phyloP scores from a whole-genome alignment of 1,140 invertebrate species.

The Leptinotarsa lineolata region DNA sequence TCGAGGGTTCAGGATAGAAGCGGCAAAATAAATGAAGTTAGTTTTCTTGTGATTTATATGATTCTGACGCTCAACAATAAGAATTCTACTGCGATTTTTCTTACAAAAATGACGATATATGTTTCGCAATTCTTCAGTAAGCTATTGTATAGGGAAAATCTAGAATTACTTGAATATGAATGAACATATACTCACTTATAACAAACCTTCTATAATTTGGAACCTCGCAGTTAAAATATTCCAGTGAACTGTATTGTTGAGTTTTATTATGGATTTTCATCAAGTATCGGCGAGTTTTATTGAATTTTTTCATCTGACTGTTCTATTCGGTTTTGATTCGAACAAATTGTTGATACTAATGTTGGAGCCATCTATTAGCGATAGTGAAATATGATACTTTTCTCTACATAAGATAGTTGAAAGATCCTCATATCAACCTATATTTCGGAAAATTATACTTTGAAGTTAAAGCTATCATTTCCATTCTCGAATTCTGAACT shows the following conservation, averaged over 20 bases:
- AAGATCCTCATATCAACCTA: too few species aligned
- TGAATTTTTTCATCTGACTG: not conserved
- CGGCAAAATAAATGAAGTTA: constrained; percentile 17
- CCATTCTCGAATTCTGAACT: not conserved
- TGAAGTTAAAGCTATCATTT: constrained; percentile 13
- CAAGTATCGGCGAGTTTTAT: too few species aligned
- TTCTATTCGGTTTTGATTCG: constrained; percentile 17
- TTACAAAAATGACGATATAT: too few species aligned
- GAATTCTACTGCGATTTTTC: too few species aligned
- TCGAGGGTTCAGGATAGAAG: constrained; percentile 13
- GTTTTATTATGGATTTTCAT: too few species aligned
- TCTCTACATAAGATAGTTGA: constrained; percentile 23
- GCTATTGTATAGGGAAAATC: too few species aligned
- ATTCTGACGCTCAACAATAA: not conserved
- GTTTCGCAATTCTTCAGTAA: too few species aligned
- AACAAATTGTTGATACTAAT: constrained; percentile 32
- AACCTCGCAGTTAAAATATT: too few species aligned
- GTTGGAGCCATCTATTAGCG: constrained; percentile 30
- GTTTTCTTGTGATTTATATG: constrained; percentile 16
- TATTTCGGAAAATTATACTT: constrained; percentile 20
- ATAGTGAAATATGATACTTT: constrained; percentile 26
- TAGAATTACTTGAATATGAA: too few species aligned
- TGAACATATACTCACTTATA: too few species aligned
- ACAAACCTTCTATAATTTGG: too few species aligned
- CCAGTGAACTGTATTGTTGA: too few species aligned